Evolutionary conservation across 2,888 invertebrate genomes (phyloP), one percentile per base, ranked within the genome.

Genomic region (Anorthoa munda): DNA sequence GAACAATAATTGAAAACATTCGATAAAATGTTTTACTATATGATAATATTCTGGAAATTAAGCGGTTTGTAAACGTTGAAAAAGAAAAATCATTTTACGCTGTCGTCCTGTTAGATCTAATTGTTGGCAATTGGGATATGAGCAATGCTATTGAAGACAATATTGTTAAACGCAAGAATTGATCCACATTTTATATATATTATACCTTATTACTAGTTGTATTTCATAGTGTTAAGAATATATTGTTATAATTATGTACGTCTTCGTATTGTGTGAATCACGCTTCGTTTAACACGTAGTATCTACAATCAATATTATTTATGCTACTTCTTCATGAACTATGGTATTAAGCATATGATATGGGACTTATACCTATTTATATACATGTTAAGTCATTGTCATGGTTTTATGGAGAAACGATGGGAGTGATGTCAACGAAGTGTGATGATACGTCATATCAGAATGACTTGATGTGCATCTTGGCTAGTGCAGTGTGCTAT

Each of bases 61-160:
- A 26, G 51, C 76, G 82, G 78, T 77, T 75, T 68, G 56, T 79
- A 82, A 79, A 73, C 70, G 71, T 72, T 79, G 79, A 75, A 58
- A 79, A 77, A 70, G 39, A 73, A 78, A 59, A 72, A 73, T 75
- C 66, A 74, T 81, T 79, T 77, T 79, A 75, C 56, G 70, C 75
- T 60, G 80, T 79, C 84, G 79, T 84, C 79, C 75, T 86, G 73
- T 88, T 88, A 86, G 84, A 89, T 85, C 87, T 88, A 84, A 84
- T 90, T 90, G 86, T 91, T 92, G 89, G 89, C 85, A 88, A 87
- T 88, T 89, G 87, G 90, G 85, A 92, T 90, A 88, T 90, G 92
- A 94, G 94, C 93, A 94, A 95, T 94, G 94, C 92, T 94, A 95
- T 91, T 89, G 89, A 95, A 93, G 96, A 96, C 96, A 96, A 96